phyloP scores from a whole-genome alignment of 2,797 vertebrate genomes.

The Muscicapa comitata region DNA sequence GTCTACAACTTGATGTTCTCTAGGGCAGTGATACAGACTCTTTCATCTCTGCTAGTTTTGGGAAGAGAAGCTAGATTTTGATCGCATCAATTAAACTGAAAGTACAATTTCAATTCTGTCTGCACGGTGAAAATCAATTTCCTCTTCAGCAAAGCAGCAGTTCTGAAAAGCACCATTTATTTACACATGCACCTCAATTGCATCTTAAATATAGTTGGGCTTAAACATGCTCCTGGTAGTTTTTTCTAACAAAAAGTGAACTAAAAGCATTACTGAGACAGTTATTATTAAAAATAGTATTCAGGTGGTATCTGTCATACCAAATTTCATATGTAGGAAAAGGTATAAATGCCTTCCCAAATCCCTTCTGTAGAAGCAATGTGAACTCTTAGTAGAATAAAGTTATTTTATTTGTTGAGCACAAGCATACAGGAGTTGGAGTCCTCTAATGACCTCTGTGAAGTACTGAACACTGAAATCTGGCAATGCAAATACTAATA shows the following conservation, averaged over 20 bases:
- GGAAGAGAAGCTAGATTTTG: background rate
- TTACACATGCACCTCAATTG: background rate
- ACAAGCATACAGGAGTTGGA: background rate
- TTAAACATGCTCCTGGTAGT: background rate
- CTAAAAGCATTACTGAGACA: background rate
- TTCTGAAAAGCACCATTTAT: background rate
- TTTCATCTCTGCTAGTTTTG: background rate
- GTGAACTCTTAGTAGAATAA: background rate
- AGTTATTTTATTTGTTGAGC: background rate
- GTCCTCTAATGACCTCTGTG: background rate
- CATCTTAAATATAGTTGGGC: background rate
- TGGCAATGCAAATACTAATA: background rate
- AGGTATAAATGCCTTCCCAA: background rate
- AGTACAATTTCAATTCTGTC: background rate
- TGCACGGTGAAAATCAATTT: background rate
- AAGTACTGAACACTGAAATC: background rate
- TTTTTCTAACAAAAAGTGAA: background rate
- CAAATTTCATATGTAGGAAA: background rate
- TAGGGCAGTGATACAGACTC: background rate
- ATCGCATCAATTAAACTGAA: background rate
- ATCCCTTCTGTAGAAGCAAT: background rate
- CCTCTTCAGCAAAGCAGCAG: background rate
- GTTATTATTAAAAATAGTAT: background rate
- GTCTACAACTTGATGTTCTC: background rate
- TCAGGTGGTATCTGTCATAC: background rate